phyloP scores from a whole-genome alignment of 2,113 vertebrate genomes.

The Zapornia atra region DNA sequence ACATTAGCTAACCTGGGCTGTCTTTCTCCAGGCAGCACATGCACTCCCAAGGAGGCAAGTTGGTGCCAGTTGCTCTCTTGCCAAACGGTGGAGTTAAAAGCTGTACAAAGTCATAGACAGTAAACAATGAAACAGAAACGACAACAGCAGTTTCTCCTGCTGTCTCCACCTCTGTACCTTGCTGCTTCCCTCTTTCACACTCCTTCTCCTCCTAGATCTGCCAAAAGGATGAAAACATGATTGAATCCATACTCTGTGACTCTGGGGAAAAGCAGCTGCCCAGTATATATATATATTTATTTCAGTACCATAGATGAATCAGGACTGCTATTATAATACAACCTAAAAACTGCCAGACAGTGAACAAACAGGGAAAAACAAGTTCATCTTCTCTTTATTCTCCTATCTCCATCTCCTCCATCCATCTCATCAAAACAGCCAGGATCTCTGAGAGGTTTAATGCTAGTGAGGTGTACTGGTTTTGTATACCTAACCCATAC shows the following conservation, averaged over 20 bases:
- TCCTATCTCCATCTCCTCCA: background rate
- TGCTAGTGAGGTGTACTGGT: background rate
- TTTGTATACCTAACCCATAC: background rate
- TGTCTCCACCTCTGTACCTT: slow-evolving; percentile 16
- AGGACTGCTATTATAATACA: background rate
- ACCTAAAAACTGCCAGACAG: background rate
- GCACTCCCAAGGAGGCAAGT: slow-evolving; percentile 10
- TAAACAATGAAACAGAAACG: slow-evolving; percentile 57
- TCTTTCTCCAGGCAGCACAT: slow-evolving; percentile 17
- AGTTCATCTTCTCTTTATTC: background rate
- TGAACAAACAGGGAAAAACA: background rate
- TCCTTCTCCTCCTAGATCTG: background rate
- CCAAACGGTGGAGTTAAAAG: slow-evolving; percentile 64
- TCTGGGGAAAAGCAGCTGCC: slow-evolving; percentile 22
- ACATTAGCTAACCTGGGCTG: background rate
- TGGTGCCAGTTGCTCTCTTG: slow-evolving; percentile 53
- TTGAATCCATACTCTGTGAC: background rate
- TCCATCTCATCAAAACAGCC: background rate
- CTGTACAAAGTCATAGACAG: slow-evolving; percentile 48
- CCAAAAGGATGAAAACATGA: slow-evolving; percentile 13
- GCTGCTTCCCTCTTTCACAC: background rate
- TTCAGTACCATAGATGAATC: background rate
- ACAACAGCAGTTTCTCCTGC: slow-evolving; percentile 24
- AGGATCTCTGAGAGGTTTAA: background rate
- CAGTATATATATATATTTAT: background rate